Conservation (phyloP, 2,113 vertebrate species). For the Pyrgilauda ruficollis region DNA sequence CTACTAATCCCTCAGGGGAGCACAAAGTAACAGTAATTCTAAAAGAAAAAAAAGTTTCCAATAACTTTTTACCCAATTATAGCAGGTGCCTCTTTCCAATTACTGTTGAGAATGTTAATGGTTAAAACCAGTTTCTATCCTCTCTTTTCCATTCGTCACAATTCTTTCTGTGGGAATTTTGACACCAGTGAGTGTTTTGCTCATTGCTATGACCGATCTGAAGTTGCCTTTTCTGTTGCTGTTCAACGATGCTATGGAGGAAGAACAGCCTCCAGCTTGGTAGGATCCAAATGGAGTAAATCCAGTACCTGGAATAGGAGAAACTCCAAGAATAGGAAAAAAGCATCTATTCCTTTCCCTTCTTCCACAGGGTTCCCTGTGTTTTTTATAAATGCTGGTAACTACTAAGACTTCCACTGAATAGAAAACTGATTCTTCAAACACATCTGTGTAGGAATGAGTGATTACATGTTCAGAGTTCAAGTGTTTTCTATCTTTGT, state of each 20-base stretch:
- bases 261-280: neutral
- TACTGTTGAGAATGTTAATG: neutral
- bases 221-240: constrained; percentile 56
- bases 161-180: constrained; percentile 62
- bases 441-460: neutral
- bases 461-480: neutral
- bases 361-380: neutral
- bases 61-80: neutral
- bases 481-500: neutral
- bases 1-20: neutral
- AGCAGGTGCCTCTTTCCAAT: constrained; percentile 35
- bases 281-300: constrained; percentile 64
- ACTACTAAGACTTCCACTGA: neutral
- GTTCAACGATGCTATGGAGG: constrained; percentile 34
- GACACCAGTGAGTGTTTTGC: constrained; percentile 57
- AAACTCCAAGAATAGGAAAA: constrained; percentile 51
- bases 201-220: constrained; percentile 58
- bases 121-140: constrained; percentile 5
- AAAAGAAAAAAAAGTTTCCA: constrained; percentile 15
- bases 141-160: constrained; percentile 40
- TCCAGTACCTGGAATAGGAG: constrained; percentile 51
- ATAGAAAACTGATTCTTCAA: constrained; percentile 11
- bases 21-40: neutral
- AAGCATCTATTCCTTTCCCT: neutral
- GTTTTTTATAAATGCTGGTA: neutral